phyloP scores from a whole-genome alignment of 2,797 vertebrate genomes.

The Psittacula derbiana region DNA sequence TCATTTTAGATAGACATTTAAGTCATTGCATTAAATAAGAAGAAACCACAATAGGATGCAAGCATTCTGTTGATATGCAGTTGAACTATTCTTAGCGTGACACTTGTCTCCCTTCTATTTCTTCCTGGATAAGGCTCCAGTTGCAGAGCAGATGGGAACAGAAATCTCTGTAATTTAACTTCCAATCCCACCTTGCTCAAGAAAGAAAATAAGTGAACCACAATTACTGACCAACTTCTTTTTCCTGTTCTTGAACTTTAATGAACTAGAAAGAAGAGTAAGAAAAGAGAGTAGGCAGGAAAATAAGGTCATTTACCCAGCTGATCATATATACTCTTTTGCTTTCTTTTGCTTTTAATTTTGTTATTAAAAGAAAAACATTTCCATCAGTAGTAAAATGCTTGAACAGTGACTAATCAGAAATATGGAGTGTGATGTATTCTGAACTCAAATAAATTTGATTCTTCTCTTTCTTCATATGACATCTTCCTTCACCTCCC shows the following conservation, averaged over 20 bases:
- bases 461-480: neutral
- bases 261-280: neutral
- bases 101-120: neutral
- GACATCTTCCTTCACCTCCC: neutral
- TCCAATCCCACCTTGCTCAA: neutral
- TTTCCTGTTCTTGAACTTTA: neutral
- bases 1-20: neutral
- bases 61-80: neutral
- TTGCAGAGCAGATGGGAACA: neutral
- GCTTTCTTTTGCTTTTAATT: neutral
- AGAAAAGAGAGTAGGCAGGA: neutral
- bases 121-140: neutral
- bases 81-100: neutral
- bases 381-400: neutral
- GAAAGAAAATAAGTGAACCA: neutral
- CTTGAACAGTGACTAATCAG: neutral
- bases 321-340: neutral
- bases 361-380: neutral
- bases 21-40: neutral
- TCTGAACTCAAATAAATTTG: neutral
- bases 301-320: neutral
- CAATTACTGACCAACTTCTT: neutral
- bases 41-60: neutral
- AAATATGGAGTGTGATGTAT: neutral
- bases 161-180: neutral